These are phyloP conservation scores for Abscondita cerata DNA, from an alignment of 2,888 invertebrate species.

Conservation along the genomic window DNA sequence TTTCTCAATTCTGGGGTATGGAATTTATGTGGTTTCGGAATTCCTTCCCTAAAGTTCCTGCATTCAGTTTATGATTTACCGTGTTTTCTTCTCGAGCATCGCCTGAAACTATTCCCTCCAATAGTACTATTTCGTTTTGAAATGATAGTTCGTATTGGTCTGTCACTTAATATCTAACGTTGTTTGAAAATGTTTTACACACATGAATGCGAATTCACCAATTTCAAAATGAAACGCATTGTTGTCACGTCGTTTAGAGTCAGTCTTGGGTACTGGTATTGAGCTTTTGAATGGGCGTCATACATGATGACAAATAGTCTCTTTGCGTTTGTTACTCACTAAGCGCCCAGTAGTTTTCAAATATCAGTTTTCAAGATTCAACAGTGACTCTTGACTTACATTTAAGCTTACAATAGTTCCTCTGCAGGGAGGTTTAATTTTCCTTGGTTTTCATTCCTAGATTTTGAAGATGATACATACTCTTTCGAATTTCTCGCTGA, in stretches of 20 bases:
- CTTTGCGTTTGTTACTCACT: constrained; percentile 36
- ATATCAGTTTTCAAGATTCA: no score
- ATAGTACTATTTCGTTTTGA: constrained; percentile 18
- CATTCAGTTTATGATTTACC: constrained; percentile 32
- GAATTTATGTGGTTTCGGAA: constrained; percentile 42
- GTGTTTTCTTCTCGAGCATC: no score
- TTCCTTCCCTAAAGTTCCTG: constrained; percentile 36
- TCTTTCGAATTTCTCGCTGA: constrained; percentile 26
- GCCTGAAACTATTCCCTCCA: constrained; percentile 34
- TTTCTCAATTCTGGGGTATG: constrained; percentile 44
- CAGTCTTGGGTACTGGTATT: constrained; percentile 37
- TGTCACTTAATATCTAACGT: constrained; percentile 29
- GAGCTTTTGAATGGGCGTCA: no score
- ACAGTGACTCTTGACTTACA: no score
- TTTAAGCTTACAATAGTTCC: no score
- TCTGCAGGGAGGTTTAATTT: no score
- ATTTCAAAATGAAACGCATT: constrained; percentile 40
- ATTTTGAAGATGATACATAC: constrained; percentile 33
- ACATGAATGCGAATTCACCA: constrained; percentile 29
- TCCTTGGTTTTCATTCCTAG: no score
- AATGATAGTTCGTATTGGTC: constrained; percentile 27
- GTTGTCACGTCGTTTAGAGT: constrained; percentile 38
- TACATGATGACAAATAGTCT: no score
- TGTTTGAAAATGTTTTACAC: constrained; percentile 29
- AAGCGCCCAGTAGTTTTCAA: no score